Conservation (phyloP, 2,113 vertebrate species). For the Sorex fumeus region DNA sequence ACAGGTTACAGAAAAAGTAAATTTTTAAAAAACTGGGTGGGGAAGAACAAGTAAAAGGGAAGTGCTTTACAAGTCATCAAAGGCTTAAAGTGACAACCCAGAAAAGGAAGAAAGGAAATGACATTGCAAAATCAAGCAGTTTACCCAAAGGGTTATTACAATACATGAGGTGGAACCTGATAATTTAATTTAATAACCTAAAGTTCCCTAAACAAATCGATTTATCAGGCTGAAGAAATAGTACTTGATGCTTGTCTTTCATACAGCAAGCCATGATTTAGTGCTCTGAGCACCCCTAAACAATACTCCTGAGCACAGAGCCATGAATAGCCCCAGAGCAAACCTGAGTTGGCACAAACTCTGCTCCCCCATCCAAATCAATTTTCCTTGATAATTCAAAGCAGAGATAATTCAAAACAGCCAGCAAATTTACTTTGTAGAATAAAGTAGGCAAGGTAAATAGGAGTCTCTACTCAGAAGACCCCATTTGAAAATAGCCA, state of each 20-base stretch:
- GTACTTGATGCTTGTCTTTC: too few relatives aligned
- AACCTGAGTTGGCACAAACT: too few relatives aligned
- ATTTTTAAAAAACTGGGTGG: background rate
- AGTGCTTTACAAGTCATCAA: conserved; percentile 69
- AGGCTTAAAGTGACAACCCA: background rate
- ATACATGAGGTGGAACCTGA: conserved; percentile 36
- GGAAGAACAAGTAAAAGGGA: conserved; percentile 64
- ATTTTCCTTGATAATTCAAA: conserved; percentile 47
- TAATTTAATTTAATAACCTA: background rate
- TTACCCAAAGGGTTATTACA: conserved; percentile 60
- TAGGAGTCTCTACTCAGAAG: conserved; percentile 6
- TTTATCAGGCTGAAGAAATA: background rate
- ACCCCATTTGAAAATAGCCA: conserved; percentile 47
- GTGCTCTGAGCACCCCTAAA: too few relatives aligned
- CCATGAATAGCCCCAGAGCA: too few relatives aligned
- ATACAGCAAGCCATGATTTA: too few relatives aligned
- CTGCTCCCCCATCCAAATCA: background rate
- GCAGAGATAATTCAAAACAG: background rate
- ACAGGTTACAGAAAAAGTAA: background rate
- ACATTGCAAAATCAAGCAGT: conserved; percentile 43
- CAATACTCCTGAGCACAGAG: too few relatives aligned
- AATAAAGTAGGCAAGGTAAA: background rate
- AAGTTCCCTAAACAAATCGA: conserved; percentile 15
- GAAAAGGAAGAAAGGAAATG: conserved; percentile 77
- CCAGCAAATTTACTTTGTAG: conserved; percentile 51